These are phyloP conservation scores for Agrilus planipennis DNA, from an alignment of 1,140 invertebrate species.

Conservation along the genomic window DNA sequence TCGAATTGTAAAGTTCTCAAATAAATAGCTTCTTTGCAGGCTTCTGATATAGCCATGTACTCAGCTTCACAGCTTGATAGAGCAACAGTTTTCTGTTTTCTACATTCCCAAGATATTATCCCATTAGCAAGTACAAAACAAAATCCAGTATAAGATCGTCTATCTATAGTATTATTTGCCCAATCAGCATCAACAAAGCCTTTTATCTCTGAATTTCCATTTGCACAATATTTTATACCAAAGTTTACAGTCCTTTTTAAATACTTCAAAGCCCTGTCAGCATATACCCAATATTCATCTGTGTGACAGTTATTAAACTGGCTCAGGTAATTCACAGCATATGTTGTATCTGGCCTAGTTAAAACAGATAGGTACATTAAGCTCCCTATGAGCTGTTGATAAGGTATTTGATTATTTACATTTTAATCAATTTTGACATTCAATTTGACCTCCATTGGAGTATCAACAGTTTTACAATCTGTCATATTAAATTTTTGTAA, in stretches of 20 bases:
- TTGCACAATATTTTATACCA: conserved; percentile 1
- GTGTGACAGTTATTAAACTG: conserved; percentile 5
- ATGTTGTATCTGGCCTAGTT: conserved; percentile 4
- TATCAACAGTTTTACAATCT: conserved; percentile 10
- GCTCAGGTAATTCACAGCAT: conserved; percentile 1
- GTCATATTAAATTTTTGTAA: conserved; percentile 25
- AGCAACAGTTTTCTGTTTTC: conserved; percentile 2
- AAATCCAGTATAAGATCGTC: conserved; percentile 1
- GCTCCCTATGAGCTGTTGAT: conserved; percentile 2
- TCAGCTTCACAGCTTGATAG: conserved; percentile 6
- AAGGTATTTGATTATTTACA: conserved; percentile 9
- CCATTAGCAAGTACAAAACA: not conserved
- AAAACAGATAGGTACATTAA: conserved; percentile 5
- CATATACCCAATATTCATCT: not conserved
- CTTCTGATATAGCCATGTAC: not conserved
- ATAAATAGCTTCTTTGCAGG: conserved; percentile 23
- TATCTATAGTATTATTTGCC: not conserved
- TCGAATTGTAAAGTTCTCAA: conserved; percentile 17
- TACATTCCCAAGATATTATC: conserved; percentile 5
- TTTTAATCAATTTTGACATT: conserved; percentile 1
- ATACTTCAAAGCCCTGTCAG: conserved; percentile 12
- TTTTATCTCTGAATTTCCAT: not conserved
- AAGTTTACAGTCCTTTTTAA: conserved; percentile 5
- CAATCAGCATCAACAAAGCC: conserved; percentile 5
- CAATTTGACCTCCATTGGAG: conserved; percentile 6